These are phyloP conservation scores for Andricus grossulariae DNA, from an alignment of 1,140 invertebrate species.

Conservation along the genomic window DNA sequence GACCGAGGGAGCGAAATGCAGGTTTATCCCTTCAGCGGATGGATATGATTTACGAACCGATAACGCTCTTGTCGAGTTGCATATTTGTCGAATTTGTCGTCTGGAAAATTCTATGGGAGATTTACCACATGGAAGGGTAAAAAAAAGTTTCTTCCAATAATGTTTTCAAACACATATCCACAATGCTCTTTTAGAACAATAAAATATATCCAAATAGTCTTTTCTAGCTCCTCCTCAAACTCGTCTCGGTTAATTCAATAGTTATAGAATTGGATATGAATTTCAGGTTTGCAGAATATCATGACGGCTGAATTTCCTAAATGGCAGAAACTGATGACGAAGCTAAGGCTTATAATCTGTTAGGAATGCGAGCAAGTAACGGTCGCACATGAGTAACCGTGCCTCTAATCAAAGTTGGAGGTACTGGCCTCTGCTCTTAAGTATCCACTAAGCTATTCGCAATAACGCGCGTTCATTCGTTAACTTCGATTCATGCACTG, in stretches of 20 bases:
- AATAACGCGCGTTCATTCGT: constrained; percentile 18
- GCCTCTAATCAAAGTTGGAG: constrained; percentile 8
- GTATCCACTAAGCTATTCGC: not conserved
- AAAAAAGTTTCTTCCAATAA: too few species aligned
- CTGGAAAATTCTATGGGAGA: too few species aligned
- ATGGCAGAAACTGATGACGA: too few species aligned
- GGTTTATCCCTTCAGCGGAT: not conserved
- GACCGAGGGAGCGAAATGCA: not conserved
- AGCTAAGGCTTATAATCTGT: not conserved
- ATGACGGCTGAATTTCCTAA: too few species aligned
- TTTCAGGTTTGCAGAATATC: too few species aligned
- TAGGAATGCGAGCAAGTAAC: not conserved
- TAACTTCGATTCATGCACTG: constrained; percentile 11
- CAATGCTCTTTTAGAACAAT: too few species aligned
- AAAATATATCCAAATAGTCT: too few species aligned
- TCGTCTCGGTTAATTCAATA: too few species aligned
- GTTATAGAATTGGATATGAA: too few species aligned
- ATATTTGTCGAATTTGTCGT: not conserved
- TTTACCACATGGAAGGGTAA: too few species aligned
- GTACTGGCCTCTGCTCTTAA: constrained; percentile 11
- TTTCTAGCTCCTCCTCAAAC: too few species aligned
- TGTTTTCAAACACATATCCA: too few species aligned
- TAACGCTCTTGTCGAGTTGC: not conserved
- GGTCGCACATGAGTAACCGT: not conserved
- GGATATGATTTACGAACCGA: not conserved